Percentiles rank a stretch among this genome's conserved stretches.
phyloP scores from a whole-genome alignment of 1,140 invertebrate genomes.

The Trachymyrmex septentrionalis region DNA sequence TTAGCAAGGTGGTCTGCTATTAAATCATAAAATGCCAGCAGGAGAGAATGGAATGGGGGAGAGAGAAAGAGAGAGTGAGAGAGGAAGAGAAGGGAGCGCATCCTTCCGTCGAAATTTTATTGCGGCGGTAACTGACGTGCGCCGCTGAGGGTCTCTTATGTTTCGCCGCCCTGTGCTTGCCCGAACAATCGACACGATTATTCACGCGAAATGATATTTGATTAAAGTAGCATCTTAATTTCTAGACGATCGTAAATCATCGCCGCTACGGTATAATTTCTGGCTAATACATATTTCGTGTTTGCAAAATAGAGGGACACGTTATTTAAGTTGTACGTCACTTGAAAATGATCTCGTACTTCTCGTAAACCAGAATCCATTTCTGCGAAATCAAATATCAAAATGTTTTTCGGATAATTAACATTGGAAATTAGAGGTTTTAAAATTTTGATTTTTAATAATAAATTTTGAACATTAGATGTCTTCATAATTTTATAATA shows the following conservation, averaged over 20 bases:
- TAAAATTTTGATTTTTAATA: background rate
- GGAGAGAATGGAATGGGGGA: background rate
- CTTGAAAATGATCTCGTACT: background rate
- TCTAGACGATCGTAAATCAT: conserved; percentile 55
- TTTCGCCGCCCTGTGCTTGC: conserved; percentile 36
- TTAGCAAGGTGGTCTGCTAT: conserved; percentile 67
- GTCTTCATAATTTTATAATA: background rate
- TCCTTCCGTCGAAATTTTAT: conserved; percentile 61
- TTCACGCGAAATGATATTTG: conserved; percentile 60
- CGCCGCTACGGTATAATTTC: conserved; percentile 22
- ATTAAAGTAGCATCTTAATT: conserved; percentile 64
- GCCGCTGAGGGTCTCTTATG: conserved; percentile 55
- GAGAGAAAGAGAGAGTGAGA: background rate
- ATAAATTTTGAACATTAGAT: background rate
- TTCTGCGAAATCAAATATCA: background rate
- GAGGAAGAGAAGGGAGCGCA: background rate
- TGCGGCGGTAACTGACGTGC: conserved; percentile 59
- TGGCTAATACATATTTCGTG: background rate
- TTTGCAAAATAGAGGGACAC: background rate
- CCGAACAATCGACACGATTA: conserved; percentile 56
- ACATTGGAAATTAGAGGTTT: background rate
- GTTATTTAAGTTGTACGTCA: background rate
- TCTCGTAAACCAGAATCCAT: background rate
- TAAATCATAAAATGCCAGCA: conserved; percentile 68
- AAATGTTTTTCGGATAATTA: background rate